These are phyloP conservation scores for Heliconius nattereri DNA, from an alignment of 1,140 invertebrate genomes.

Conservation along the genomic window DNA sequence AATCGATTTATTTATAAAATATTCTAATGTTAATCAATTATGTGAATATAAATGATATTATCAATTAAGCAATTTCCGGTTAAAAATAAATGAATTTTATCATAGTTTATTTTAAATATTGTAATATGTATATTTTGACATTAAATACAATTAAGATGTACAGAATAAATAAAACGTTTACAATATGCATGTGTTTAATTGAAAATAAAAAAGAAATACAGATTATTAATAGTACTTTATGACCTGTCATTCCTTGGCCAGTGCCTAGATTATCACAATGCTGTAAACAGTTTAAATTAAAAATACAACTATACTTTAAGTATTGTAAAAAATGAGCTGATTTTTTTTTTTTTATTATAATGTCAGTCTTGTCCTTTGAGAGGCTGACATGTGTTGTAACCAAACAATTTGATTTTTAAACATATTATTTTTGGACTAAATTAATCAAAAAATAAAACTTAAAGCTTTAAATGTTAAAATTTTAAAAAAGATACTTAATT, in stretches of 20 bases:
- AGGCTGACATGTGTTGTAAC: too few relatives aligned
- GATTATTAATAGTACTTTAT: not conserved
- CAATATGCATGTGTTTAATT: constrained; percentile 52
- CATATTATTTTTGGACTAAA: too few relatives aligned
- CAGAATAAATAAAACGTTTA: constrained; percentile 51
- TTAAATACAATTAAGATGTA: constrained; percentile 31
- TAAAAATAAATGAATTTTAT: constrained; percentile 26
- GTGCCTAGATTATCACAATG: constrained; percentile 40
- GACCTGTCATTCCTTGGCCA: constrained; percentile 58
- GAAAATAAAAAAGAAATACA: constrained; percentile 41
- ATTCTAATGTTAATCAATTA: not conserved
- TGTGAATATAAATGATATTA: not conserved
- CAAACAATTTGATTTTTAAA: too few relatives aligned
- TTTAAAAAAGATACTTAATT: not conserved
- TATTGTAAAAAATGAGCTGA: too few relatives aligned
- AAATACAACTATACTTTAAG: too few relatives aligned
- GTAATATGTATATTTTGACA: not conserved
- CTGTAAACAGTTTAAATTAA: not conserved
- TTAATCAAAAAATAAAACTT: too few relatives aligned
- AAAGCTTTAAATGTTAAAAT: too few relatives aligned
- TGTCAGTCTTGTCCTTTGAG: too few relatives aligned
- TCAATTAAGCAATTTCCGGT: constrained; percentile 12
- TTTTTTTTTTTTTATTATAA: too few relatives aligned
- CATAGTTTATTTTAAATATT: constrained; percentile 6
- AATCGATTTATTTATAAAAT: constrained; percentile 4